phyloP scores from a whole-genome alignment of 2,888 invertebrate species.

The Theretra japonica region DNA sequence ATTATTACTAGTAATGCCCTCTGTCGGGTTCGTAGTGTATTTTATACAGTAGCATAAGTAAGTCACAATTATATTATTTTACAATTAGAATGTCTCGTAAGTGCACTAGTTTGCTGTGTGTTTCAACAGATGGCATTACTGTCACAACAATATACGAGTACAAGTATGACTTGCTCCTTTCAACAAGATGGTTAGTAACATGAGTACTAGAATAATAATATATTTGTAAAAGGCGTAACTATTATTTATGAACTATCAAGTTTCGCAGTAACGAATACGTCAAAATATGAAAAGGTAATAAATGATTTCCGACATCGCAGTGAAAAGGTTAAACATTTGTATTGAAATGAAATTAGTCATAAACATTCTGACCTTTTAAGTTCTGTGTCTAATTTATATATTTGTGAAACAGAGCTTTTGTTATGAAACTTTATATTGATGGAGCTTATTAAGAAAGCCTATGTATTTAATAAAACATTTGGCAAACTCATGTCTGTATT shows the following conservation, averaged over 20 bases:
- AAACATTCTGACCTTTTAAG: conserved; percentile 13
- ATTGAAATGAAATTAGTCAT: conserved; percentile 33
- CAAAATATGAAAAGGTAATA: background rate
- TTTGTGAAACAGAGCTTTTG: background rate
- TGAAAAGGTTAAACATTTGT: conserved; percentile 18
- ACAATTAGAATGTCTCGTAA: background rate
- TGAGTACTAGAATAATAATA: too few species aligned
- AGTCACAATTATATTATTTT: background rate
- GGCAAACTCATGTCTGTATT: too few species aligned
- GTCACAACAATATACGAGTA: background rate
- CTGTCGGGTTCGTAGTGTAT: background rate
- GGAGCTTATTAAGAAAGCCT: too few species aligned
- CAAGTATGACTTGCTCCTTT: background rate
- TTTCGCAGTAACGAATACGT: background rate
- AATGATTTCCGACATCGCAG: background rate
- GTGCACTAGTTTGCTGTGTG: background rate
- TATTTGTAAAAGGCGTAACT: too few species aligned
- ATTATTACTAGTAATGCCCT: background rate
- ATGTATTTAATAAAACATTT: too few species aligned
- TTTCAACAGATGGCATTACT: background rate
- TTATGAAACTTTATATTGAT: background rate
- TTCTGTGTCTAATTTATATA: background rate
- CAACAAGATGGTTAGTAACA: background rate
- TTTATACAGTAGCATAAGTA: background rate
- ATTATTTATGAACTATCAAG: background rate